These are phyloP conservation scores for Amphiura filiformis DNA, from an alignment of 35 echinoderm and acorn worm species.

Conservation along the genomic window DNA sequence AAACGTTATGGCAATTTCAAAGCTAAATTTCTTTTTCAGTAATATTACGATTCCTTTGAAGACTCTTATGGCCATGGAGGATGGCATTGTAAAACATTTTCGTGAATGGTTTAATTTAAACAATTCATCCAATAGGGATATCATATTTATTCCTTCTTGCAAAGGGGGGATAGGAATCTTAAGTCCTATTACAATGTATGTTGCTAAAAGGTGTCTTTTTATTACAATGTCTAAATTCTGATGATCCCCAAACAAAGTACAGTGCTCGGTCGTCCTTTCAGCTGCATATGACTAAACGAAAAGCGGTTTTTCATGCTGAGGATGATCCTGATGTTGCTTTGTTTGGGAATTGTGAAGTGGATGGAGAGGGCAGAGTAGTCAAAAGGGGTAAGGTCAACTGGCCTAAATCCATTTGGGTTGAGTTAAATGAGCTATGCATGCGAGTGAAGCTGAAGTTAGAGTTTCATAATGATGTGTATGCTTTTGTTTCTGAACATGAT, in stretches of 20 bases:
- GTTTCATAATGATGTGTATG: not conserved
- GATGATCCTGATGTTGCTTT: not conserved
- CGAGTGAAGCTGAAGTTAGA: not conserved
- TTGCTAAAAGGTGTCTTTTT: not conserved
- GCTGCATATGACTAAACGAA: constrained; percentile 1
- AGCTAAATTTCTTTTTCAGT: not conserved
- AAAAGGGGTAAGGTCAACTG: not conserved
- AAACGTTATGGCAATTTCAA: not conserved
- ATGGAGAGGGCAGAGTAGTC: not conserved
- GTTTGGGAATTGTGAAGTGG: not conserved
- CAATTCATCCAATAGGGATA: constrained; percentile 3
- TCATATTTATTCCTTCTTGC: constrained; percentile 2
- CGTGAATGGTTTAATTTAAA: not conserved
- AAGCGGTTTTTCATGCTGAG: not conserved
- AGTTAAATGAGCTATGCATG: not conserved
- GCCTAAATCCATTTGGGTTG: constrained; percentile 5
- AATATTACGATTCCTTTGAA: not conserved
- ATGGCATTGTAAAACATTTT: not conserved
- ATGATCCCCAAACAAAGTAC: not conserved
- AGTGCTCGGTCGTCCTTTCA: not conserved
- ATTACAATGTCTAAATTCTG: not conserved
- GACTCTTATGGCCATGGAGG: not conserved
- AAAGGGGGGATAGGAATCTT: not conserved
- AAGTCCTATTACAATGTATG: not conserved
- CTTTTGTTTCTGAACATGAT: not conserved